Percentiles rank a stretch among this genome's conserved stretches.
Conservation (phyloP, 2,888 invertebrate genomes). For the Limnephilus rhombicus region DNA sequence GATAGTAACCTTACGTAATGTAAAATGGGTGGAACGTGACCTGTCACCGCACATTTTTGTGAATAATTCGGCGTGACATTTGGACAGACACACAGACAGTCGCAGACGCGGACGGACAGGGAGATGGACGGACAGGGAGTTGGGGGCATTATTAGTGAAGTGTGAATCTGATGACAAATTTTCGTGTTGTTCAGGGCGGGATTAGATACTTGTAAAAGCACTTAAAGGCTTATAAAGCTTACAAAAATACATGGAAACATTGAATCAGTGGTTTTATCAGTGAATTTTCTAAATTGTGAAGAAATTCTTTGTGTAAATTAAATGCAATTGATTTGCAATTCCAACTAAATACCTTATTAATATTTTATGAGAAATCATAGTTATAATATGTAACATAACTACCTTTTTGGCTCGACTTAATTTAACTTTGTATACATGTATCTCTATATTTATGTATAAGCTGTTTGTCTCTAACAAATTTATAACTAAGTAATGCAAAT, state of each 20-base stretch:
- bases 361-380: neutral
- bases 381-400: too few species aligned
- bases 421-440: too few species aligned
- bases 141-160: conserved; percentile 7
- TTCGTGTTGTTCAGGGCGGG: neutral
- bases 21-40: conserved; percentile 6
- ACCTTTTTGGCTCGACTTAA: too few species aligned
- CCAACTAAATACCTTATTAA: neutral
- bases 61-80: conserved; percentile 58
- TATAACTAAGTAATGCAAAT: too few species aligned
- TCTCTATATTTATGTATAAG: too few species aligned
- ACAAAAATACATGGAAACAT: neutral
- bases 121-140: conserved; percentile 29
- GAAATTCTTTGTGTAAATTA: too few species aligned
- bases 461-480: too few species aligned
- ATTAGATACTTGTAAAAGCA: neutral
- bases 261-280: neutral
- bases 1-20: neutral
- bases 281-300: neutral
- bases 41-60: conserved; percentile 60
- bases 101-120: conserved; percentile 40
- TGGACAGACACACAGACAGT: conserved; percentile 46
- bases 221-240: neutral
- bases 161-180: conserved; percentile 55
- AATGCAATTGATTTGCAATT: neutral